A percentile compares a stretch with the other conserved stretches of the same genome.
Evolutionary conservation across 2,888 invertebrate species (phyloP).

Genomic region (Pachliopta kotzebuea): DNA sequence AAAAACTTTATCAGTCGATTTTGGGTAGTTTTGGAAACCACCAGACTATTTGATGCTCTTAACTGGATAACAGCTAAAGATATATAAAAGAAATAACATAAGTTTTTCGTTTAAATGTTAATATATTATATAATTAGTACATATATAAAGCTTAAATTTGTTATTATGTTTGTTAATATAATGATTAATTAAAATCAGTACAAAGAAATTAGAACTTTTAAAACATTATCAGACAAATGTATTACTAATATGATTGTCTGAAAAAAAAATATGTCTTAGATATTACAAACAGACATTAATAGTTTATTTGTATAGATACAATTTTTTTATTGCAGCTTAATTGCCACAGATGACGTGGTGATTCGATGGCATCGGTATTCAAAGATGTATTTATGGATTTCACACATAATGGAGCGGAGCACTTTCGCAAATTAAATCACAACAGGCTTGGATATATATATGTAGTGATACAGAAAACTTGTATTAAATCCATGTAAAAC

Average conservation of each 20-base stretch:
- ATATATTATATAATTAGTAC: not conserved
- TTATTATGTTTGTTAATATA: no score
- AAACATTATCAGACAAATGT: no score
- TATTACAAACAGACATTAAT: no score
- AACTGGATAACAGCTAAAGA: no score
- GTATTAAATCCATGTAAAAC: not conserved
- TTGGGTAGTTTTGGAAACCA: not conserved
- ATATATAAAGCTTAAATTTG: no score
- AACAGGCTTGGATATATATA: constrained; percentile 18
- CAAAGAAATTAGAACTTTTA: not conserved
- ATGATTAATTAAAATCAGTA: no score
- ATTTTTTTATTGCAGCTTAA: constrained; percentile 18
- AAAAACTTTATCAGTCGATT: no score
- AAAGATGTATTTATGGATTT: constrained; percentile 50
- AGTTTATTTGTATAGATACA: not conserved
- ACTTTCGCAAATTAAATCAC: constrained; percentile 36
- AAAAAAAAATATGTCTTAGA: no score
- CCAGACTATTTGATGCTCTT: no score
- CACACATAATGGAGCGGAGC: constrained; percentile 44
- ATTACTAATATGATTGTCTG: no score
- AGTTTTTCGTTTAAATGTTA: no score
- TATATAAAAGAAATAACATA: no score
- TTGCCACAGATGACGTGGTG: constrained; percentile 16
- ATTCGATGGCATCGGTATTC: constrained; percentile 22
- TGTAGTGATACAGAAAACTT: not conserved